Percentiles rank a stretch among this genome's conserved stretches.
These are phyloP conservation scores for Byasa hedistus DNA, from an alignment of 2,888 invertebrate genomes.

Conservation along the genomic window DNA sequence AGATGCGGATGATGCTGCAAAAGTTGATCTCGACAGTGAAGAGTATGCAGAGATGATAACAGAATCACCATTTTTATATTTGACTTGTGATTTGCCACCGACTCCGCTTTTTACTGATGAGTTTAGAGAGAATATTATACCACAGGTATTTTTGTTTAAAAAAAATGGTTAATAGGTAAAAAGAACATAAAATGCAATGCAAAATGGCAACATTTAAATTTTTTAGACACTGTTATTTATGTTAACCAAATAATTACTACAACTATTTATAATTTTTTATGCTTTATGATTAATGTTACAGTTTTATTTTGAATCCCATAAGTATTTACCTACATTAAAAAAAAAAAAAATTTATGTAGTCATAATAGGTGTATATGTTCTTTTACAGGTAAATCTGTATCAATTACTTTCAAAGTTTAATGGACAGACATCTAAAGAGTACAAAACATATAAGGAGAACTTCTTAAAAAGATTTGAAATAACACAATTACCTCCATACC, in stretches of 20 bases:
- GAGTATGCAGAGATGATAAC: constrained; percentile 94
- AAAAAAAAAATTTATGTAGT: not conserved
- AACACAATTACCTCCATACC: constrained; percentile 93
- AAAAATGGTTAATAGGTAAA: not conserved
- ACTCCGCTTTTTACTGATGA: constrained; percentile 99
- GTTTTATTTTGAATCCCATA: too few relatives aligned
- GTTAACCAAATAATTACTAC: too few relatives aligned
- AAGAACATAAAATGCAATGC: too few relatives aligned
- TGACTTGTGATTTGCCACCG: constrained; percentile 98
- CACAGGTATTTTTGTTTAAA: constrained; percentile 84
- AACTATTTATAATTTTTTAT: too few relatives aligned
- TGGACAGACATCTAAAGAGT: constrained; percentile 96
- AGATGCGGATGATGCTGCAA: constrained; percentile 94
- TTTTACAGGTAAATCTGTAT: constrained; percentile 91
- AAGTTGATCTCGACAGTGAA: constrained; percentile 87
- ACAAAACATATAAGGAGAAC: constrained; percentile 99
- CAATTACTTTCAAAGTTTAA: constrained; percentile 97
- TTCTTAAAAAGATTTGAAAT: constrained; percentile 98
- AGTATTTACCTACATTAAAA: too few relatives aligned
- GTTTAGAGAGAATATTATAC: constrained; percentile 98
- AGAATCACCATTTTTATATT: constrained; percentile 95
- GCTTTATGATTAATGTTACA: too few relatives aligned
- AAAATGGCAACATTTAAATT: too few relatives aligned
- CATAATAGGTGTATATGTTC: not conserved
- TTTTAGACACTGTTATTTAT: too few relatives aligned